Evolutionary conservation across 2,113 vertebrate species (phyloP), one percentile per base, ranked within the genome.

Genomic region (Onychorhynchus coronatus): DNA sequence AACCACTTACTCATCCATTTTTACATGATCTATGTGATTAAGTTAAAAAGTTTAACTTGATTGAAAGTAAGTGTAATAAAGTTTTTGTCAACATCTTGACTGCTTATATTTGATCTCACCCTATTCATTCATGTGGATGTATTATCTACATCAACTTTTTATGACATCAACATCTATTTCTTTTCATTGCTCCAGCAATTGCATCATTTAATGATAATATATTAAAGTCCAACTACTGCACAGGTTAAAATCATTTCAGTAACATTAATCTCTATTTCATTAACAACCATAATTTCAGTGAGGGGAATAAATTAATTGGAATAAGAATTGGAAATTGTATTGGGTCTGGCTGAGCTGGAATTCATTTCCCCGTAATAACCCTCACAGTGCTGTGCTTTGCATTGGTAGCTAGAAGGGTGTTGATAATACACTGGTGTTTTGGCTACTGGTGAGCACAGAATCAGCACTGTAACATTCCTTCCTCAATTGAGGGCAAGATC

Each of bases 221-320:
- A 90, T 94, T 95, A 73, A 95, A 91, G 12, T 75, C 49, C 65
- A 95, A 84, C 63, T 75, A 78, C 53, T 91, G 25, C 15, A 80
- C 14, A 84, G 37, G 63, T 88, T 89, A 81, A 95, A 95, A 94
- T 91, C 8, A 28, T 79, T 93, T 61, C 77, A 71, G 21, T 41
- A 79, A 11, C 88, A 96, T 91, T 97, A 93, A 93, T 97, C 80
- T 89, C 41, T 74, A 76, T 89, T 97, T 58, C 42, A 85, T 76
- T 93, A 96, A 78, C 23, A 90, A 14, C 20, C 3, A 58, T 89
- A 61, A 86, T 95, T 93, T 89, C 58, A 74, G 17, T 65, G 5
- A 86, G 14, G 27, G 6, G 27, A 77, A 44, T 39, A 82, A 56
- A 44, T 87, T 81, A 41, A 50, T 50, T 27, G 24, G 49, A 50